Base-by-base conservation (phyloP, 2,888 invertebrate genomes). In the Lepidocyrtoides sp. region DNA sequence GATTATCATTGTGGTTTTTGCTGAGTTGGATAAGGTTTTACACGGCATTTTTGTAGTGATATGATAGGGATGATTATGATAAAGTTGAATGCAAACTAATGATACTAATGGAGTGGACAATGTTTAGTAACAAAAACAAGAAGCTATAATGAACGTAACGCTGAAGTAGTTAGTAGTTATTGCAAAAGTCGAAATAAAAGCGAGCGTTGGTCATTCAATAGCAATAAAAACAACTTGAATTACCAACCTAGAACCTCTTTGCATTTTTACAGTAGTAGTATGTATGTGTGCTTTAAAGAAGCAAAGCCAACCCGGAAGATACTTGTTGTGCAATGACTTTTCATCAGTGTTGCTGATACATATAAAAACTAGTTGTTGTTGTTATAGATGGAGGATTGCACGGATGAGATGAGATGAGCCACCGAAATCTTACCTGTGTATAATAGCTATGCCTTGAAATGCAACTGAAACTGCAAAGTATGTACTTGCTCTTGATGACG, bases 251-350 rank as follows among this genome's bases (percentile, higher is more conserved):
- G n/a, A n/a, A n/a, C n/a, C n/a, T n/a, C n/a, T n/a, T n/a, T n/a
- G n/a, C n/a, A n/a, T n/a, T n/a, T n/a, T n/a, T n/a, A n/a, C n/a
- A n/a, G n/a, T n/a, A n/a, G n/a, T n/a, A n/a, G n/a, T n/a, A n/a
- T n/a, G n/a, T n/a, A n/a, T n/a, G n/a, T n/a, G n/a, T n/a, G n/a
- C n/a, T n/a, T n/a, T 41, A 41, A 0, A 69, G 0, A 41, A 17
- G 1, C 8, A 69, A 44, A 32, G 63, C 48, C 63, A 79, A 87
- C 87, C 87, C 87, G 87, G 87, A 87, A 87, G 87, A 87, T 79
- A 66, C 72, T 0, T 69, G 69, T 1, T 4, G 63, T 60, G 36
- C 69, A 69, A 36, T 69, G 69, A 69, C 20, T 44, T 5, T 14
- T 23, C 48, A 36, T 36, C n/a, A 29, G 17, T 14, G n/a, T 14